phyloP scores from a whole-genome alignment of 1,140 invertebrate genomes.

The Zaprionus vittiger region DNA sequence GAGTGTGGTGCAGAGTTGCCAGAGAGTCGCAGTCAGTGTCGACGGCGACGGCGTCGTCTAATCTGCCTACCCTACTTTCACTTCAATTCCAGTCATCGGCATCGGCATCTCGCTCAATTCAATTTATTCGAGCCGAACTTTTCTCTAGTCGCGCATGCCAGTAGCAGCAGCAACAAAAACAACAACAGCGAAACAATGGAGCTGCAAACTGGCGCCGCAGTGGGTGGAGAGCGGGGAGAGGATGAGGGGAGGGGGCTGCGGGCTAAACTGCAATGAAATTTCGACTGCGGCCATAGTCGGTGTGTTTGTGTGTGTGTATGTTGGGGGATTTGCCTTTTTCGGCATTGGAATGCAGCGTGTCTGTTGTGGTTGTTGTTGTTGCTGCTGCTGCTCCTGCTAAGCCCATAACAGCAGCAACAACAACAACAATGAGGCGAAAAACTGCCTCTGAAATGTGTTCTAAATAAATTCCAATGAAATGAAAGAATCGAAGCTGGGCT shows the following conservation, averaged over 20 bases:
- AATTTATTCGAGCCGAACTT: conserved; percentile 76
- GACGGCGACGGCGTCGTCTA: conserved; percentile 51
- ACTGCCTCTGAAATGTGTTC: conserved; percentile 67
- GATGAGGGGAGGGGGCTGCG: conserved; percentile 9
- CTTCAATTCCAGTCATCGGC: conserved; percentile 74
- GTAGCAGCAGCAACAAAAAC: conserved; percentile 33
- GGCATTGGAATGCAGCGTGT: conserved; percentile 71
- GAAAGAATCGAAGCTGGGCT: conserved; percentile 46
- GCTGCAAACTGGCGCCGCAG: conserved; percentile 48
- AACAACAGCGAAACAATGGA: conserved; percentile 33
- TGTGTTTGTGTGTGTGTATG: conserved; percentile 44
- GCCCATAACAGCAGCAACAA: conserved; percentile 38
- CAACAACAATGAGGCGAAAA: conserved; percentile 23
- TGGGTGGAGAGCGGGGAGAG: conserved; percentile 10
- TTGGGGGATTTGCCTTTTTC: conserved; percentile 77
- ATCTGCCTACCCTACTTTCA: conserved; percentile 82
- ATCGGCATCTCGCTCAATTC: conserved; percentile 76
- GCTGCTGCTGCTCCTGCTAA: conserved; percentile 31
- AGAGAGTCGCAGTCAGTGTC: conserved; percentile 25
- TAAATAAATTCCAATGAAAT: conserved; percentile 82
- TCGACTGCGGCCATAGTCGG: conserved; percentile 59
- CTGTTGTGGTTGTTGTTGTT: conserved; percentile 53
- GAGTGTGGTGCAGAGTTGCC: conserved; percentile 8
- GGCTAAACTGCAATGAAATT: conserved; percentile 72
- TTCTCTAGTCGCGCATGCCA: conserved; percentile 57